Percentiles rank a stretch among this genome's conserved stretches.
Conservation (phyloP, 2,797 vertebrate genomes). For the Holocentrus rufus region DNA sequence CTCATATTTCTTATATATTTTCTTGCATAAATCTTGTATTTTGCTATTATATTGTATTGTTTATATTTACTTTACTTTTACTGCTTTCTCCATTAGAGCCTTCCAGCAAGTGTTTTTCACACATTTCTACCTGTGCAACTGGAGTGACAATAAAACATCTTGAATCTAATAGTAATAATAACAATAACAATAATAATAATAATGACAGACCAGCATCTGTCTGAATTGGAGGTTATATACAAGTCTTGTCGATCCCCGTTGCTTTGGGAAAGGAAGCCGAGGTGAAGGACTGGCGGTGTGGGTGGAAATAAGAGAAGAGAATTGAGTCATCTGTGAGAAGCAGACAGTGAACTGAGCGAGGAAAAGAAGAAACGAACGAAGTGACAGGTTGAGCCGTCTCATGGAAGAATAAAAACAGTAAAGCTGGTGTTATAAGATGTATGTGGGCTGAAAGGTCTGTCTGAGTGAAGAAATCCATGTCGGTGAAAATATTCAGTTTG, state of each 20-base stretch:
- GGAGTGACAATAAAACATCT: no score
- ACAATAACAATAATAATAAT: background rate
- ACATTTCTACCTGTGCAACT: no score
- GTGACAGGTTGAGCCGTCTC: slow-evolving; percentile 36
- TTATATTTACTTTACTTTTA: no score
- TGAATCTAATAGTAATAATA: no score
- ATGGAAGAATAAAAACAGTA: slow-evolving; percentile 17
- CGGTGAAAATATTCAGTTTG: slow-evolving; percentile 31
- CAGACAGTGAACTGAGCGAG: background rate
- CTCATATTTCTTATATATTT: no score
- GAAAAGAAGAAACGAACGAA: slow-evolving; percentile 28
- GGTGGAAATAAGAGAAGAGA: slow-evolving; percentile 13
- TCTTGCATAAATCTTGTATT: no score
- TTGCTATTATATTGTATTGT: no score
- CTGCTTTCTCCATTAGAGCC: no score
- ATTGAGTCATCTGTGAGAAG: slow-evolving; percentile 40
- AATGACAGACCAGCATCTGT: background rate
- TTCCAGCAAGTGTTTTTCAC: no score
- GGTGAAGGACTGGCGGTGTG: slow-evolving; percentile 2
- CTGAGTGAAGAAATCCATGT: slow-evolving; percentile 22
- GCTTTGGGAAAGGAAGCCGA: slow-evolving; percentile 9
- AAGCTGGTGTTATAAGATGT: slow-evolving; percentile 16
- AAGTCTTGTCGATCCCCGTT: background rate
- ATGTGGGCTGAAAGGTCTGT: slow-evolving; percentile 34
- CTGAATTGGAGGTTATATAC: no score